Base-by-base conservation (phyloP, 1,140 invertebrate species). In the Lysiphlebus fabarum region DNA sequence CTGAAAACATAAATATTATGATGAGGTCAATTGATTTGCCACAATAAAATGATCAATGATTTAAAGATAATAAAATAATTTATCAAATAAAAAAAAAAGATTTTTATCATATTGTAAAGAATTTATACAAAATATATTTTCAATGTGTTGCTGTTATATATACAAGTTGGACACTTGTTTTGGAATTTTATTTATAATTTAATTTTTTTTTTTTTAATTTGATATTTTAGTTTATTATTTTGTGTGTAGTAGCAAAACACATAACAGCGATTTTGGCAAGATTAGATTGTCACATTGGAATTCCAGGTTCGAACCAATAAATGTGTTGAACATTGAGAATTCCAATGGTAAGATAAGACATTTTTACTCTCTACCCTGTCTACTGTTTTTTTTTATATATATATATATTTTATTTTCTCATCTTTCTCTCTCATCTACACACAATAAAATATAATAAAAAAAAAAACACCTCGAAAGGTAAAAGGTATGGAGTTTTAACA, bases 1-100 rank as follows among this genome's bases (percentile, higher is more conserved):
- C 70, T 72, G 70, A 58, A 56, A 67, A 68, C 59, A 63, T n/a
- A 62, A 48, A 44, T 14, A 51, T 62, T 42, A 42, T 5, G 53
- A 54, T 49, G 44, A 55, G 11, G 53, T 54, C 58, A 54, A 59
- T 45, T 60, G 44, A 26, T 54, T 26, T 26, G 17, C 17, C 17
- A 26, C 17, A 26, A 26, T 4, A 4, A 26, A 4, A 26, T 26
- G 17, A 26, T 26, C 17, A 53, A 41, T 53, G 12, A 53, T 53
- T 53, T 41, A n/a, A 9, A 41, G 26, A 11, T n/a, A 38, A 17
- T 34, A 41, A 41, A 40, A 53, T 2, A 14, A 37, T 8, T 9
- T n/a, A n/a, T 41, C 12, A 53, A 11, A 17, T 38, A 14, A 7
- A 41, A 6, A 26, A 26, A 26, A 26, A 26, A 26, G 17, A 26